Conservation (phyloP, 1,140 invertebrate species). For the Drosophila nebulosa region DNA sequence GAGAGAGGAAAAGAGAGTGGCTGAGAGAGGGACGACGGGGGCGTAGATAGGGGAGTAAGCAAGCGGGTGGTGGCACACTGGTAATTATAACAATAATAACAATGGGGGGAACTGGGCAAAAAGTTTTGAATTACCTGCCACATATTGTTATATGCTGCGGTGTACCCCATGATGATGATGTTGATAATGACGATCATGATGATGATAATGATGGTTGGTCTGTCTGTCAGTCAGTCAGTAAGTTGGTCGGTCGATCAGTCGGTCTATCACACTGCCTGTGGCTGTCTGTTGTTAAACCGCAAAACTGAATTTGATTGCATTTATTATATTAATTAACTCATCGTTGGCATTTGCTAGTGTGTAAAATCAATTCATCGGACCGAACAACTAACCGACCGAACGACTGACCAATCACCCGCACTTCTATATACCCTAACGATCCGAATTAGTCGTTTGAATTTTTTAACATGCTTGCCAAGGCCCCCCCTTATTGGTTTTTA, state of each 20-base stretch:
- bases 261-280: slow-evolving; percentile 12
- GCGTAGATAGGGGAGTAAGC: neutral
- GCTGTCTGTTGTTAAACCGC: slow-evolving; percentile 52
- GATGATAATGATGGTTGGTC: neutral
- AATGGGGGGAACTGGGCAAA: slow-evolving; percentile 52
- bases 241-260: no score
- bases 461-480: no score
- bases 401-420: neutral
- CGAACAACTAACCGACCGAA: neutral
- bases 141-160: slow-evolving; percentile 30
- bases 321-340: slow-evolving; percentile 64
- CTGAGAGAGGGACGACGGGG: slow-evolving; percentile 2
- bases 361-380: neutral
- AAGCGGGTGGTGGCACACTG: slow-evolving; percentile 15
- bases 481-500: no score
- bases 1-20: neutral
- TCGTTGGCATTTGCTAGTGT: slow-evolving; percentile 35
- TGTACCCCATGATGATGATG: slow-evolving; percentile 14
- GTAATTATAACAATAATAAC: slow-evolving; percentile 64
- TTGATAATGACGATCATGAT: no score
- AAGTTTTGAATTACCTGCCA: slow-evolving; percentile 68
- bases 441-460: neutral
- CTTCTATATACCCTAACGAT: neutral
- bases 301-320: slow-evolving; percentile 54
- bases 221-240: no score